Evolutionary conservation across 2,888 invertebrate genomes (phyloP).

Genomic region (Drosophila yooni): DNA sequence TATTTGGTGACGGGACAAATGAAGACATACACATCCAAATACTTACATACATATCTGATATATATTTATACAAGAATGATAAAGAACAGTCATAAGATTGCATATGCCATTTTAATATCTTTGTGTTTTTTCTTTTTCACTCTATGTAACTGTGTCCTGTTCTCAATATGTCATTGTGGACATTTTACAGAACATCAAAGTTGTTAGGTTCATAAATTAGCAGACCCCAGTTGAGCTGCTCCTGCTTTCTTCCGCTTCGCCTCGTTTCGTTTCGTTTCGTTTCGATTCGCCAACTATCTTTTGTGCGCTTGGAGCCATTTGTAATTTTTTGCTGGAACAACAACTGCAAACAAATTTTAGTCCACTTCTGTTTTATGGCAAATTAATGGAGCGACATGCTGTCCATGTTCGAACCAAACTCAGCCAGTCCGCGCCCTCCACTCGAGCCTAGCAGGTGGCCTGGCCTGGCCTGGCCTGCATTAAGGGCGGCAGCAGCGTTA

Average conservation of each 20-base stretch:
- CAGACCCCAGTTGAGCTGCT: constrained; percentile 24
- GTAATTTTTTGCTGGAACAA: constrained; percentile 64
- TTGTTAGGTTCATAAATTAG: constrained; percentile 69
- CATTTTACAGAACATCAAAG: constrained; percentile 76
- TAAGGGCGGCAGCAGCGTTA: constrained; percentile 32
- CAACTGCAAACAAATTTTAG: constrained; percentile 80
- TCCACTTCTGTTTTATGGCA: constrained; percentile 83
- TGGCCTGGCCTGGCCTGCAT: constrained; percentile 20
- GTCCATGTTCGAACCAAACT: constrained; percentile 59
- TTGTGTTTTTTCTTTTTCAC: not conserved
- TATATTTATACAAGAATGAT: not conserved
- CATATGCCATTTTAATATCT: constrained; percentile 7
- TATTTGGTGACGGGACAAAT: not conserved
- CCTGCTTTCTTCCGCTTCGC: constrained; percentile 7
- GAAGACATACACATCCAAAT: not conserved
- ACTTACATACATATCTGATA: not conserved
- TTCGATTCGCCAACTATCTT: constrained; percentile 32
- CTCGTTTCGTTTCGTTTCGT: constrained; percentile 13
- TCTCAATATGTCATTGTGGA: constrained; percentile 68
- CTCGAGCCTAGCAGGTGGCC: constrained; percentile 76
- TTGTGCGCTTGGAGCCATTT: constrained; percentile 56
- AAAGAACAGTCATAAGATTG: not conserved
- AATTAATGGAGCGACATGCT: constrained; percentile 82
- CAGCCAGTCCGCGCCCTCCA: constrained; percentile 31
- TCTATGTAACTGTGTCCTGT: not conserved